Evolutionary conservation across 2,888 invertebrate species (phyloP).

Genomic region (Eledona agricola): DNA sequence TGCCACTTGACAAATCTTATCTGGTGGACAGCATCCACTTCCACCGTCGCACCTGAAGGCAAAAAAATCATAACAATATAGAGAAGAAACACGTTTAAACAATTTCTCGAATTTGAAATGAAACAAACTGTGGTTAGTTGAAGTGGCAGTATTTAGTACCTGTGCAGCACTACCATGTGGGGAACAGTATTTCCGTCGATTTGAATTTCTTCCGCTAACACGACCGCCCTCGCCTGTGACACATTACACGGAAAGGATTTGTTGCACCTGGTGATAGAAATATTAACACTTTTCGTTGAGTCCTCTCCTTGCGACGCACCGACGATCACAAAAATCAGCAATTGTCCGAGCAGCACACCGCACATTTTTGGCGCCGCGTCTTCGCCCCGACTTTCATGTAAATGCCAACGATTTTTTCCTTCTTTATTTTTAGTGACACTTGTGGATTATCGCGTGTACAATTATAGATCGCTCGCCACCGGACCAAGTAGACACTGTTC

Average conservation of each 20-base stretch:
- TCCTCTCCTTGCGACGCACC: conserved; percentile 8
- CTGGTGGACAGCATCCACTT: conserved; percentile 22
- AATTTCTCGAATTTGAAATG: background rate
- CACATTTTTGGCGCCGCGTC: conserved; percentile 18
- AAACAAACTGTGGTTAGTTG: background rate
- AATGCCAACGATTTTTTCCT: conserved; percentile 36
- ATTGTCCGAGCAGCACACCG: conserved; percentile 14
- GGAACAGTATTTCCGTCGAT: conserved; percentile 3
- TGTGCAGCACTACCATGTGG: conserved; percentile 26
- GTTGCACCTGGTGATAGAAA: background rate
- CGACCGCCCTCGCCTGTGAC: conserved; percentile 23
- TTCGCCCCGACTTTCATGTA: conserved; percentile 19
- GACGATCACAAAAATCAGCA: conserved; percentile 12
- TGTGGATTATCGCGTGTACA: conserved; percentile 37
- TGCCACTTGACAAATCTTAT: conserved; percentile 12
- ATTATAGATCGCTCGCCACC: conserved; percentile 32
- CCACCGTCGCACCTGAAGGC: conserved; percentile 30
- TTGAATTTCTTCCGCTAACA: conserved; percentile 9
- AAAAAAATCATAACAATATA: conserved; percentile 5
- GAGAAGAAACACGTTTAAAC: conserved; percentile 8
- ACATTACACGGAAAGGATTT: conserved; percentile 11
- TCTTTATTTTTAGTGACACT: conserved; percentile 40
- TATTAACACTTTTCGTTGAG: conserved; percentile 5
- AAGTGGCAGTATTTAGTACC: conserved; percentile 10
- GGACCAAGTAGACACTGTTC: conserved; percentile 9